A percentile compares a stretch with the other conserved stretches of the same genome.
These are phyloP conservation scores for Trichonephila inaurata DNA, from an alignment of 1,140 invertebrate species.

Conservation along the genomic window DNA sequence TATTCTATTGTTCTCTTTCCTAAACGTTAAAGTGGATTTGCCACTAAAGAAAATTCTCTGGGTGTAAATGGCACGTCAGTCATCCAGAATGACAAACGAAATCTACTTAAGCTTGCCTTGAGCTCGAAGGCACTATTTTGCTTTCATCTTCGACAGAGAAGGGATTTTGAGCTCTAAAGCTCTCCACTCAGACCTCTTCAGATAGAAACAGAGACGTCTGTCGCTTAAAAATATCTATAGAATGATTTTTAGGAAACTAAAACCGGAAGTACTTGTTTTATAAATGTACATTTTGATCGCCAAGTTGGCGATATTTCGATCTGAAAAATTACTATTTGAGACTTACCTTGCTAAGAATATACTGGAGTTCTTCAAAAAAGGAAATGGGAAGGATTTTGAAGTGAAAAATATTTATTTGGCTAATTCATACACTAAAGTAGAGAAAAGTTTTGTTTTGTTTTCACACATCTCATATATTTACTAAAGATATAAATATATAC, in stretches of 20 bases:
- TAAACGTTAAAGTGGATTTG: constrained; percentile 18
- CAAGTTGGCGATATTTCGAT: neutral
- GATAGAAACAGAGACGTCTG: neutral
- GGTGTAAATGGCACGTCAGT: constrained; percentile 37
- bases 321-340: constrained; percentile 1
- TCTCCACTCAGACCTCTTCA: neutral
- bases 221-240: neutral
- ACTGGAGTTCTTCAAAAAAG: neutral
- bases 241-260: neutral
- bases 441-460: too few species aligned
- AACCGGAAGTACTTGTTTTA: neutral
- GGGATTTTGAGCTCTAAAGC: constrained; percentile 32
- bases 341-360: neutral
- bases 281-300: neutral
- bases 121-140: neutral
- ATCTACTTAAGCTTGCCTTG: constrained; percentile 28
- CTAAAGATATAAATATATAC: too few species aligned
- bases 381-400: neutral
- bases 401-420: neutral
- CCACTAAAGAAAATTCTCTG: neutral
- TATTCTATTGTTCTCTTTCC: neutral
- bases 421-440: too few species aligned
- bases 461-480: too few species aligned
- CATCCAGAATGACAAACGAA: constrained; percentile 6
- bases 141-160: constrained; percentile 60